Evolutionary conservation across 2,797 vertebrate species (phyloP).

Genomic region (Chelon labrosus): DNA sequence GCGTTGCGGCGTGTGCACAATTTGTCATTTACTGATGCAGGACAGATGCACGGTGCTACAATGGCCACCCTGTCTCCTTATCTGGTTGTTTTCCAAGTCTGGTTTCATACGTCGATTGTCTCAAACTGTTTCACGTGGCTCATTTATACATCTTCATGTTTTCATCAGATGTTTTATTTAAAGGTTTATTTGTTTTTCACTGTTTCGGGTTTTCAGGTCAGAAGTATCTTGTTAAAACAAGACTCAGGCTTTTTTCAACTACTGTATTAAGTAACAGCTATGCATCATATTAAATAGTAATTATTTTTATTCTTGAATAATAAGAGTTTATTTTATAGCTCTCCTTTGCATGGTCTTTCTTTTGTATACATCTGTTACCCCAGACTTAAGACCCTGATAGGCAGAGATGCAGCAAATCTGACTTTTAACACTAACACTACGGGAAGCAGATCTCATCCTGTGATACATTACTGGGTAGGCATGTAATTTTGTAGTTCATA

Average conservation of each 20-base stretch:
- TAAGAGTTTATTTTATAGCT: slow-evolving; percentile 46
- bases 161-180: slow-evolving; percentile 63
- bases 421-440: slow-evolving; percentile 11
- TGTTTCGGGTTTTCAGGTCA: slow-evolving; percentile 63
- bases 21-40: slow-evolving; percentile 36
- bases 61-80: slow-evolving; percentile 5
- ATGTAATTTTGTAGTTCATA: slow-evolving; percentile 14
- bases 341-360: slow-evolving; percentile 44
- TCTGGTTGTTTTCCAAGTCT: slow-evolving; percentile 14
- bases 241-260: slow-evolving; percentile 80
- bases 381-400: slow-evolving; percentile 11
- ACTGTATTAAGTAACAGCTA: slow-evolving; percentile 76
- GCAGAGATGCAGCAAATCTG: slow-evolving; percentile 21
- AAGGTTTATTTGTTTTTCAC: slow-evolving; percentile 44
- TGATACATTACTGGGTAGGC: slow-evolving; percentile 14
- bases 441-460: slow-evolving; percentile 24
- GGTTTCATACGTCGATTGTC: slow-evolving; percentile 46
- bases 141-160: slow-evolving; percentile 44
- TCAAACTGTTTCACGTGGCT: slow-evolving; percentile 38
- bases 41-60: slow-evolving; percentile 5
- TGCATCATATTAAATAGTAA: slow-evolving; percentile 52
- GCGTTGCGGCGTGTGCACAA: slow-evolving; percentile 10
- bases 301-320: slow-evolving; percentile 45
- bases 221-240: slow-evolving; percentile 58
- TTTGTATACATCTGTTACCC: slow-evolving; percentile 30